These are phyloP conservation scores for Biston stratarius DNA, from an alignment of 2,888 invertebrate genomes.

Conservation along the genomic window DNA sequence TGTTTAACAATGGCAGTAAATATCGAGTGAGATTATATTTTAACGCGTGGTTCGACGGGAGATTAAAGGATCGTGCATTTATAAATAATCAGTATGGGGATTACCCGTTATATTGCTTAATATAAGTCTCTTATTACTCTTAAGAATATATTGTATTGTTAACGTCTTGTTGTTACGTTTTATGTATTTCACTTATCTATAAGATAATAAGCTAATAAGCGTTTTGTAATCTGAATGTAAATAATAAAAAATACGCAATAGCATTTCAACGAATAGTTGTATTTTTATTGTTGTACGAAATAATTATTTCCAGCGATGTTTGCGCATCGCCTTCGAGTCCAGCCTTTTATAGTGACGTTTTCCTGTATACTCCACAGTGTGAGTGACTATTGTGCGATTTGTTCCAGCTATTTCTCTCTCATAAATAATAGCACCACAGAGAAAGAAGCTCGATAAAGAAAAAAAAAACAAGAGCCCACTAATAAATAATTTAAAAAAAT, in stretches of 20 bases:
- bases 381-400: neutral
- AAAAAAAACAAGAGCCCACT: too few relatives aligned
- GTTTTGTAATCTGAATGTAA: constrained; percentile 45
- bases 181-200: constrained; percentile 38
- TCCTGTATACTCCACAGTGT: constrained; percentile 17
- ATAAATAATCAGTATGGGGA: constrained; percentile 23
- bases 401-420: neutral
- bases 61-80: constrained; percentile 17
- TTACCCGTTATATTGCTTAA: constrained; percentile 21
- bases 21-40: neutral
- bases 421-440: too few relatives aligned
- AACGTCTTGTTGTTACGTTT: constrained; percentile 34
- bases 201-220: constrained; percentile 41
- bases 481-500: too few relatives aligned
- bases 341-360: constrained; percentile 29
- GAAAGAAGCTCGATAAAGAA: too few relatives aligned
- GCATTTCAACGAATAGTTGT: constrained; percentile 41
- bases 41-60: neutral
- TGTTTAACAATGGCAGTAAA: neutral
- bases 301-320: constrained; percentile 19
- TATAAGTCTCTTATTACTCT: constrained; percentile 30
- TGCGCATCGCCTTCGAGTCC: constrained; percentile 18
- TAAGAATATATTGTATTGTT: constrained; percentile 34
- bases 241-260: constrained; percentile 46
- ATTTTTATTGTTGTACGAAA: constrained; percentile 27